Evolutionary conservation across 2,113 vertebrate genomes (phyloP).

Genomic region (Nycticryphes semicollaris): DNA sequence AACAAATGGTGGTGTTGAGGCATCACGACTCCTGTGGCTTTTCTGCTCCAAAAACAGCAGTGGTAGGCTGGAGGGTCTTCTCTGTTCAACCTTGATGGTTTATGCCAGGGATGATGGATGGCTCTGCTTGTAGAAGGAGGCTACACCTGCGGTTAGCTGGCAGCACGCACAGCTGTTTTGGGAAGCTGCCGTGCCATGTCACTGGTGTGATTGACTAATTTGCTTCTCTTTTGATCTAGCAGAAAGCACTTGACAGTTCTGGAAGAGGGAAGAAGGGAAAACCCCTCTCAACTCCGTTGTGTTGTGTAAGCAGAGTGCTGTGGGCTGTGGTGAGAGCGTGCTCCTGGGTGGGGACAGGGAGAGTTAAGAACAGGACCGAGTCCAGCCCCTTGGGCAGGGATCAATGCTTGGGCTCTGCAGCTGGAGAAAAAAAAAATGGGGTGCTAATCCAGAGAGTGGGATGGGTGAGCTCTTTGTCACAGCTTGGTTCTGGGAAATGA

Average conservation of each 20-base stretch:
- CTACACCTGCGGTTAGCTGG: constrained; percentile 26
- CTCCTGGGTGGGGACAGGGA: neutral
- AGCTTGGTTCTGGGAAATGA: neutral
- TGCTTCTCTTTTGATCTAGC: neutral
- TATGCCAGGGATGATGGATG: constrained; percentile 1
- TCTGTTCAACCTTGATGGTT: neutral
- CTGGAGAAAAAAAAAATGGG: neutral
- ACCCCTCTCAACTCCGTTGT: neutral
- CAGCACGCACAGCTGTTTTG: accelerated
- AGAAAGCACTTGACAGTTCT: neutral
- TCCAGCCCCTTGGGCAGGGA: accelerated
- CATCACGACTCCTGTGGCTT: neutral
- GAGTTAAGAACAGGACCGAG: neutral
- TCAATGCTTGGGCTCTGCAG: neutral
- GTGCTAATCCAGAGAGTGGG: neutral
- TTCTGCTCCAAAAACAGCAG: neutral
- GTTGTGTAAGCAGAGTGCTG: neutral
- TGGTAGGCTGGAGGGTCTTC: neutral
- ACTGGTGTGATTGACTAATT: neutral
- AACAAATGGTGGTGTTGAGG: neutral
- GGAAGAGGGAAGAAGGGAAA: constrained; percentile 18
- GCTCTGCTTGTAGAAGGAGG: neutral
- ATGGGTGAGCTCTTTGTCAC: neutral
- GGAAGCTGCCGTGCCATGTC: neutral
- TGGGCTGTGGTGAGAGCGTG: neutral